Conservation (phyloP, 2,797 vertebrate species). For the Eurystomus glaucurus region DNA sequence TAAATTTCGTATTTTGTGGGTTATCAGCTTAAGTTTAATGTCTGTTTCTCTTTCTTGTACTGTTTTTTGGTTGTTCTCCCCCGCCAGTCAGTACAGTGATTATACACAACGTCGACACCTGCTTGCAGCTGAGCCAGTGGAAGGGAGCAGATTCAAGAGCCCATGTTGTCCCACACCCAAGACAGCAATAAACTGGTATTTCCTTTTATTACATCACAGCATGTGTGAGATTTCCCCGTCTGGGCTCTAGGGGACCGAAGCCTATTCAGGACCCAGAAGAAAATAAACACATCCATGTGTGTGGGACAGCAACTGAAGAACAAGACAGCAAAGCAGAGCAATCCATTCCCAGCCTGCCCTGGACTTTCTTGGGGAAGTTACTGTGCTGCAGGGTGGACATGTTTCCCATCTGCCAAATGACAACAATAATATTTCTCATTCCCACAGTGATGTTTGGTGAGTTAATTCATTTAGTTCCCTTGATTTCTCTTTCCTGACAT, state of each 20-base stretch:
- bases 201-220: conserved; percentile 18
- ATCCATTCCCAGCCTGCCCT: not conserved
- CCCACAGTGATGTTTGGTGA: not conserved
- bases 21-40: conserved; percentile 70
- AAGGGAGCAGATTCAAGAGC: conserved; percentile 48
- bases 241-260: not conserved
- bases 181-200: conserved; percentile 52
- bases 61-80: conserved; percentile 11
- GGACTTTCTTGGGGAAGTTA: not conserved
- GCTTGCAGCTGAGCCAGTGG: conserved; percentile 43
- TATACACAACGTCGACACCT: conserved; percentile 50
- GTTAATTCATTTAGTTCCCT: not conserved
- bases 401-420: not conserved
- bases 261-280: not conserved
- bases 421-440: not conserved
- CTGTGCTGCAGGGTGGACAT: not conserved
- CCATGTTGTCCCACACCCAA: conserved; percentile 53
- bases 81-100: conserved; percentile 55
- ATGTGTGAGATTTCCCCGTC: not conserved
- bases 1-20: conserved; percentile 68
- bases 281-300: not conserved
- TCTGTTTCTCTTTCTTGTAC: conserved; percentile 71
- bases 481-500: not conserved
- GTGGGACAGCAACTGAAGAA: not conserved
- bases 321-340: not conserved